Base-by-base conservation (phyloP, 2,113 vertebrate species). In the Chionis minor region DNA sequence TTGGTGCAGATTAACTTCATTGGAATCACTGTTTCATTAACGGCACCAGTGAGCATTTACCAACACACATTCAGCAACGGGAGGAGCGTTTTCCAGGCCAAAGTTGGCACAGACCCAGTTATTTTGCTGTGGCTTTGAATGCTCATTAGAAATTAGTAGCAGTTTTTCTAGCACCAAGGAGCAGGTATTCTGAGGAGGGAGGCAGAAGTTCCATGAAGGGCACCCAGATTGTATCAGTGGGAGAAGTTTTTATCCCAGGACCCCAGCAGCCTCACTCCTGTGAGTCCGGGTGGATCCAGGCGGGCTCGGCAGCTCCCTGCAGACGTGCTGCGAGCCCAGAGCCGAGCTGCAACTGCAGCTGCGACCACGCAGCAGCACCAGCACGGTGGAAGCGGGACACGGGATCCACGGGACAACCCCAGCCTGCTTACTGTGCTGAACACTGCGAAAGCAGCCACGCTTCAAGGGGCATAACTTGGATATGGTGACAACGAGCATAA, bases 51-150 rank as follows among this genome's bases (percentile, higher is more conserved):
- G 23, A 22, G 49, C 42, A 11, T 9, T 45, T 20, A 23, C 54
- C 6, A 0, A 54, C 71, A 10, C 0, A 9, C 32, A 7, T 7
- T 13, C 69, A 16, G 54, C 21, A 67, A 42, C 5, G 1, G 8
- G 52, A 27, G n/a, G 26, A 49, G 47, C 42, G 56, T 42, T 20
- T 28, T 23, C 90, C 83, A 35, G 28, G 17, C 40, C 13, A 23
- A 33, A 40, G 75, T 2, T 30, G 23, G 4, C 4, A 3, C 66
- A 28, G 75, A 11, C 8, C 28, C 38, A 23, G 14, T 21, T 51
- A 4, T 28, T 56, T 27, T 23, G 17, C 56, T 10, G 56, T 5
- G 56, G 42, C 28, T 56, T 49, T 42, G 33, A 52, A 33, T 4
- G 9, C 79, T 66, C 38, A 6, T 38, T 44, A 59, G 38, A 44